Evolutionary conservation across 2,113 vertebrate genomes (phyloP).

Genomic region (Thymallus thymallus): DNA sequence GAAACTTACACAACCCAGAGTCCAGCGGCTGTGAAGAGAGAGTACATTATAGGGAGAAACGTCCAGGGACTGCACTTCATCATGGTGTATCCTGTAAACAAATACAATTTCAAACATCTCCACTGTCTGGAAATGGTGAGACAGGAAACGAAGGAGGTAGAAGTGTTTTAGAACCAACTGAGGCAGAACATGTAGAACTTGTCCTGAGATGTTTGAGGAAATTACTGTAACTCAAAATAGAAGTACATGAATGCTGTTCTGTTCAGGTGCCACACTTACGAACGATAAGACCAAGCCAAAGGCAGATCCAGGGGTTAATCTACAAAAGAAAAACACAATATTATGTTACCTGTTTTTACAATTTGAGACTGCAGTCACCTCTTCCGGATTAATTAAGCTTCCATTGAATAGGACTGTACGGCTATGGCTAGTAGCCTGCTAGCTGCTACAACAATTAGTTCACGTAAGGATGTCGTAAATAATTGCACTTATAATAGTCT

Average conservation of each 20-base stretch:
- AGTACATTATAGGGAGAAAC: slow-evolving; percentile 84
- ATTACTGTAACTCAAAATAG: neutral
- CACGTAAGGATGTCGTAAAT: neutral
- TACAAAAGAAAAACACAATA: neutral
- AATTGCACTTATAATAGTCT: neutral
- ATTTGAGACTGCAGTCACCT: neutral
- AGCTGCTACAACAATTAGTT: neutral
- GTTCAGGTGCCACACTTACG: neutral
- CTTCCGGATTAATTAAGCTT: no score
- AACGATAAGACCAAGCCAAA: neutral
- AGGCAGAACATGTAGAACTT: neutral
- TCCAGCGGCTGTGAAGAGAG: slow-evolving; percentile 81
- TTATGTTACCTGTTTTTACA: neutral
- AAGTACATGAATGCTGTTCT: neutral
- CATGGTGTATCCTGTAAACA: slow-evolving; percentile 44
- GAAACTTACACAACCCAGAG: slow-evolving; percentile 89
- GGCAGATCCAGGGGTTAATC: neutral
- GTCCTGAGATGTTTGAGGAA: neutral
- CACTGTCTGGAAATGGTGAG: neutral
- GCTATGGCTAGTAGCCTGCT: no score
- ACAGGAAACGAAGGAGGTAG: neutral
- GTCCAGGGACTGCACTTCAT: slow-evolving; percentile 84
- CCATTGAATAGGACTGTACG: no score
- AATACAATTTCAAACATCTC: neutral
- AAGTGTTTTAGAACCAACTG: neutral